phyloP scores from a whole-genome alignment of 2,888 invertebrate species.

The Macrophya alboannulata region DNA sequence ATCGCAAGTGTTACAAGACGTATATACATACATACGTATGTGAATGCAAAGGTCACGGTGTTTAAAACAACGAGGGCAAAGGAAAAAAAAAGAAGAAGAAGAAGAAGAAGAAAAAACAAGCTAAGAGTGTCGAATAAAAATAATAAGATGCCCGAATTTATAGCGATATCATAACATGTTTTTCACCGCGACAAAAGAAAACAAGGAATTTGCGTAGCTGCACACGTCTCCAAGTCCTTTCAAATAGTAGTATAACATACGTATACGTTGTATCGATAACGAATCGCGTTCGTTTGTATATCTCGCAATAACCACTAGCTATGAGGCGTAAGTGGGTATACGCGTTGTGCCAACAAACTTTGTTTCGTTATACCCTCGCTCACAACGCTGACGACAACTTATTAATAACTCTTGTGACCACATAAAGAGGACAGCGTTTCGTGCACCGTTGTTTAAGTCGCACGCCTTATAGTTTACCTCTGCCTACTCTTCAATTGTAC shows the following conservation, averaged over 20 bases:
- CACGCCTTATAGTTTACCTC: neutral
- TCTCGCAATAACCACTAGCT: neutral
- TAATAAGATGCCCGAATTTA: slow-evolving; percentile 5
- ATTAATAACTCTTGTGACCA: slow-evolving; percentile 13
- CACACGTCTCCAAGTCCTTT: neutral
- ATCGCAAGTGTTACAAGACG: neutral
- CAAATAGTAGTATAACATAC: neutral
- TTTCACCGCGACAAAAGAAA: neutral
- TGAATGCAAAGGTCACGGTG: neutral
- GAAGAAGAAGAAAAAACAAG: neutral
- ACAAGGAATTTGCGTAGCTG: neutral
- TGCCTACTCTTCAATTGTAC: neutral
- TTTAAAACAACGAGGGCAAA: neutral
- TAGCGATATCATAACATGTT: slow-evolving; percentile 16
- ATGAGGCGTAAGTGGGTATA: neutral
- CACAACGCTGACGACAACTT: slow-evolving; percentile 4
- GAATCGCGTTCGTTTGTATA: neutral
- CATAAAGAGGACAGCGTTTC: slow-evolving; percentile 16
- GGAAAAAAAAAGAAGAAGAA: neutral
- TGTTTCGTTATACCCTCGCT: slow-evolving; percentile 19
- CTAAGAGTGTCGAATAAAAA: neutral
- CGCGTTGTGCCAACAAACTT: slow-evolving; percentile 34
- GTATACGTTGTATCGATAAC: neutral
- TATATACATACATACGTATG: neutral
- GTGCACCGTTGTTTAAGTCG: neutral